A percentile compares a stretch with the other conserved stretches of the same genome.
Evolutionary conservation across 2,113 vertebrate genomes (phyloP).

Genomic region (Ictalurus furcatus): DNA sequence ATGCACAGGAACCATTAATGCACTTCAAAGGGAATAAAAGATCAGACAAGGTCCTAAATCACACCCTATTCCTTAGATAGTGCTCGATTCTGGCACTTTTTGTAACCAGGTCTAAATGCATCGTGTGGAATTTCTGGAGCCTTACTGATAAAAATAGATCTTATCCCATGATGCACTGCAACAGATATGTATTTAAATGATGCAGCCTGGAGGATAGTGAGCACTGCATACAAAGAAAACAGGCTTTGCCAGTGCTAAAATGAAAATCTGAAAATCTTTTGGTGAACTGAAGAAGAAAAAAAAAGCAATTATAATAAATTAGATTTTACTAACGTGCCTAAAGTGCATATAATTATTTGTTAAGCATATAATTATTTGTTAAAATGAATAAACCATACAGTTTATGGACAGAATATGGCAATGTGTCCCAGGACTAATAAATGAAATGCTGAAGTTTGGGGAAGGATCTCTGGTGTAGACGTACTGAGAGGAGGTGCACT

Average conservation of each 20-base stretch:
- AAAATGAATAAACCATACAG: not conserved
- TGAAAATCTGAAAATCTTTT: not conserved
- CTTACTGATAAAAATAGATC: not conserved
- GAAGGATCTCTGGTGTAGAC: slow-evolving; percentile 49
- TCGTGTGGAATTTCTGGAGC: not conserved
- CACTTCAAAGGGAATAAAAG: not conserved
- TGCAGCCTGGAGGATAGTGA: not conserved
- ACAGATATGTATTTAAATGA: not conserved
- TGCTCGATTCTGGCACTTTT: not conserved
- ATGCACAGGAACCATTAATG: not conserved
- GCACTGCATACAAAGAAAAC: not conserved
- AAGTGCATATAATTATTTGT: not conserved
- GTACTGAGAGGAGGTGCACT: slow-evolving; percentile 91
- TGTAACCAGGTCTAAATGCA: not conserved
- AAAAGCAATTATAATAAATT: not conserved
- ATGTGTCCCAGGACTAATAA: not conserved
- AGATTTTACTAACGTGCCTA: not conserved
- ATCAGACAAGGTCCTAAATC: not conserved
- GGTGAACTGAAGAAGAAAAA: not conserved
- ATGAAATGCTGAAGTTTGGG: not conserved
- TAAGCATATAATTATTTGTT: not conserved
- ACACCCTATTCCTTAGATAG: too few relatives aligned
- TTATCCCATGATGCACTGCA: not conserved
- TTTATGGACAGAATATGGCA: not conserved
- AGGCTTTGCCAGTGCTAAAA: too few relatives aligned